Base-by-base conservation (phyloP, 2,797 vertebrate genomes). In the Amniataba percoides region DNA sequence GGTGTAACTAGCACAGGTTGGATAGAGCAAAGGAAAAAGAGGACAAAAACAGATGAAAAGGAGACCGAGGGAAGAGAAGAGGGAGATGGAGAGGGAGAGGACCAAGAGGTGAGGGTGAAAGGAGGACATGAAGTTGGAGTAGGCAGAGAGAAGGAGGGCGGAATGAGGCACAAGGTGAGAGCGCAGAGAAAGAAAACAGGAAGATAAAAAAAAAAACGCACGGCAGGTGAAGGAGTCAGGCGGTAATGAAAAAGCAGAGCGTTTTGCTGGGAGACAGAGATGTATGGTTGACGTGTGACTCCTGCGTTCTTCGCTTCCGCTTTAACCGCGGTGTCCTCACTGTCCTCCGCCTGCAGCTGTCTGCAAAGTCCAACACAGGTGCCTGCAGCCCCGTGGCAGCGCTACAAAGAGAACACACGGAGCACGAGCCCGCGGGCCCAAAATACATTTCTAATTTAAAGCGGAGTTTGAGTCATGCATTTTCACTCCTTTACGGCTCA, bases 311-410 rank as follows among this genome's bases (percentile, higher is more conserved):
- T 70, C 70, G 57, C 66, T 77, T 79, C 80, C 65, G 58, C 57
- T 91, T 87, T 82, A 69, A 82, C 80, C 69, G 82, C 64, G 56
- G 18, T 71, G 78, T 78, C 85, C 82, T 85, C 18, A 9, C 31
- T 25, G 73, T 88, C 84, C 80, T 88, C 77, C 63, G 72, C 78
- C 52, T 61, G 71, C 46, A 34, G 76, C 64, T 46, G 53, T 66
- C 45, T 58, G 36, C 12, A 5, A 5, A 18, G 21, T 31, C 1
- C 16, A 34, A 57, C 64, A 71, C 62, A 71, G 21, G 74, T 23
- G 66, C 36, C 46, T 39, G n/a, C 1, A n/a, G 42, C 55, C 43
- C 31, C 9, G 16, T 13, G 68, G 74, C 67, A 56, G 56, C 66
- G n/a, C 65, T n/a, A 68, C 43, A 3, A 23, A 66, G 53, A 36